Conservation (phyloP, 2,113 vertebrate species). For the Tenrec ecaudatus region DNA sequence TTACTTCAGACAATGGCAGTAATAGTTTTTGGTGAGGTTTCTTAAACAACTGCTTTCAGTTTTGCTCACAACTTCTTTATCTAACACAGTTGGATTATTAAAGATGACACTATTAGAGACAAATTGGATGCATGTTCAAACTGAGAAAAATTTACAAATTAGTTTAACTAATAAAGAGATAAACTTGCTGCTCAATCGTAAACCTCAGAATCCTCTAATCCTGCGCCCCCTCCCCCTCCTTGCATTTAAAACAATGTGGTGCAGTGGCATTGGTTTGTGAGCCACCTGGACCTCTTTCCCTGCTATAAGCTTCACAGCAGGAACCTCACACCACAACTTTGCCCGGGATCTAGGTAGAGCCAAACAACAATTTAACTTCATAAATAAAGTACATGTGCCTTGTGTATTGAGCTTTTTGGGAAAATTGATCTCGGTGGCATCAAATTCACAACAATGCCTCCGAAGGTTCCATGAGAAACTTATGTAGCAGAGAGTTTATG, state of each 20-base stretch:
- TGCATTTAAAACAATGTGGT: not conserved
- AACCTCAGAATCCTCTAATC: not conserved
- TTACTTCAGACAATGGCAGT: slow-evolving; percentile 66
- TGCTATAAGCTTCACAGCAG: not conserved
- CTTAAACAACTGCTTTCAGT: slow-evolving; percentile 17
- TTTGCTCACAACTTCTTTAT: slow-evolving; percentile 58
- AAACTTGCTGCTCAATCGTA: not conserved
- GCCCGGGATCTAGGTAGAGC: not conserved
- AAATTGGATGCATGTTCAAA: slow-evolving; percentile 21
- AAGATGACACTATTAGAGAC: slow-evolving; percentile 26
- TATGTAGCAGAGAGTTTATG: not conserved
- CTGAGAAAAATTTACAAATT: slow-evolving; percentile 49
- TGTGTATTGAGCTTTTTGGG: not conserved
- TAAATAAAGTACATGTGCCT: not conserved
- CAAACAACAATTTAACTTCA: not conserved
- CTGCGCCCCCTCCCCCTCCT: not conserved
- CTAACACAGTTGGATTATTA: slow-evolving; percentile 6
- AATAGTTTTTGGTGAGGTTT: slow-evolving; percentile 65
- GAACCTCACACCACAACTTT: not conserved
- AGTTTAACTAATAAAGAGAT: not conserved
- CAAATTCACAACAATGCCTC: not conserved
- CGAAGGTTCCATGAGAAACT: not conserved
- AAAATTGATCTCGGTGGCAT: not conserved
- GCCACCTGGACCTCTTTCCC: not conserved
- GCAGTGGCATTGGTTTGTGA: not conserved